Evolutionary conservation across 2,797 vertebrate species (phyloP).

Genomic region (Uromys caudimaculatus): DNA sequence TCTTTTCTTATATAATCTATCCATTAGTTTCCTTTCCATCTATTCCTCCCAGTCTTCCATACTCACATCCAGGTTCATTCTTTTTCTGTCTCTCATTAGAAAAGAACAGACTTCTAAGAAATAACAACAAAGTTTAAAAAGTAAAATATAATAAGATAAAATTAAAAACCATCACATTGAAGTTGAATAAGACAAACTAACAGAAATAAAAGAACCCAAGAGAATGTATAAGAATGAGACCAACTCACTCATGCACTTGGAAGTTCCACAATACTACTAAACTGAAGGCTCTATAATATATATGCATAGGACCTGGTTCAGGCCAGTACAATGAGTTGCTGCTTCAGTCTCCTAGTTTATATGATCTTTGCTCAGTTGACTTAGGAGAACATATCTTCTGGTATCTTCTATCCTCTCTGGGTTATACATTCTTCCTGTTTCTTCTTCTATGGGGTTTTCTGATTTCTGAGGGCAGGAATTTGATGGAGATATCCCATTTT

Average conservation of each 20-base stretch:
- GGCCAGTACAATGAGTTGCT: neutral
- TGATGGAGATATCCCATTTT: no score
- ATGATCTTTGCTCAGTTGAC: neutral
- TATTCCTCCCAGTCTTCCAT: neutral
- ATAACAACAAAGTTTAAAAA: no score
- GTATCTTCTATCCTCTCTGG: no score
- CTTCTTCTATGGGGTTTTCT: no score
- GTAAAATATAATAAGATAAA: no score
- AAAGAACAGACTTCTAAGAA: no score
- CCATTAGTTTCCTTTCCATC: neutral
- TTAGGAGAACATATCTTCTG: no score
- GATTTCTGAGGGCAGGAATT: no score
- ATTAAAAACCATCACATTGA: neutral
- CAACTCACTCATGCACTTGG: neutral
- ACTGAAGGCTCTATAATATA: neutral
- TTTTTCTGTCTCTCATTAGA: neutral
- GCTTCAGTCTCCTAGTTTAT: neutral
- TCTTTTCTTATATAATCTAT: neutral
- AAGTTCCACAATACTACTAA: neutral
- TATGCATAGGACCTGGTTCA: neutral
- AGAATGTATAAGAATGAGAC: neutral
- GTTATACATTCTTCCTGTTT: no score
- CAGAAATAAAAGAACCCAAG: neutral
- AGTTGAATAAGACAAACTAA: neutral
- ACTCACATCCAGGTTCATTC: neutral